Evolutionary conservation across 2,797 vertebrate genomes (phyloP), one percentile per base, ranked within the genome.

Genomic region (Acanthornis magna): DNA sequence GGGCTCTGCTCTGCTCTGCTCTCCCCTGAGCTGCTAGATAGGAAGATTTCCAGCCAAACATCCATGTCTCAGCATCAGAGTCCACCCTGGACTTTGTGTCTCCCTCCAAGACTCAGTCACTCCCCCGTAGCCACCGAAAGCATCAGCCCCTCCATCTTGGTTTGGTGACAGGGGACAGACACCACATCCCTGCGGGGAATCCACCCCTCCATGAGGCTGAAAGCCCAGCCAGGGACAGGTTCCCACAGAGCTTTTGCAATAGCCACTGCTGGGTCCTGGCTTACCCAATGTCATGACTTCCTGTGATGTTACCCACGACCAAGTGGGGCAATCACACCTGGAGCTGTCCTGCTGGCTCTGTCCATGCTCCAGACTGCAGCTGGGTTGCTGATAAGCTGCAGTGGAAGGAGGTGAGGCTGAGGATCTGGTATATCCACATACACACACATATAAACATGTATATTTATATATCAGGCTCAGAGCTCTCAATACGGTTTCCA

Each of bases 161-260:
- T 51, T 7, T 12, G 54, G 70, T 38, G 38, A 6, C 79, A 20
- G 42, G 18, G 22, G 13, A 30, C 36, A 92, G 26, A 17, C 3
- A 7, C 53, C 61, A 68, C 38, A 34, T 72, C 48, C 67, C 53
- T 1, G 0, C n/a, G 32, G 62, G 83, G 73, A 78, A 73, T 36
- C 70, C 79, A 87, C 11, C 58, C 47, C 43, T 81, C 5, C 42
- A 32, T 1, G 66, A 73, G 70, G 58, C 76, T 91, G 43, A 53
- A 91, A 81, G 27, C 74, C 80, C 83, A 79, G 65, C 15, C 61
- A 32, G 85, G 51, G 54, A 40, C 43, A 38, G 73, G 63, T 92
- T 89, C 92, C 81, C 89, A 81, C 70, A 86, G 62, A 50, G 60
- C 62, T 91, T 94, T 93, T 93, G 88, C 87, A 91, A 92, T 0